These are phyloP conservation scores for Triplophysa siluroides DNA, from an alignment of 2,113 vertebrate genomes.

Conservation along the genomic window DNA sequence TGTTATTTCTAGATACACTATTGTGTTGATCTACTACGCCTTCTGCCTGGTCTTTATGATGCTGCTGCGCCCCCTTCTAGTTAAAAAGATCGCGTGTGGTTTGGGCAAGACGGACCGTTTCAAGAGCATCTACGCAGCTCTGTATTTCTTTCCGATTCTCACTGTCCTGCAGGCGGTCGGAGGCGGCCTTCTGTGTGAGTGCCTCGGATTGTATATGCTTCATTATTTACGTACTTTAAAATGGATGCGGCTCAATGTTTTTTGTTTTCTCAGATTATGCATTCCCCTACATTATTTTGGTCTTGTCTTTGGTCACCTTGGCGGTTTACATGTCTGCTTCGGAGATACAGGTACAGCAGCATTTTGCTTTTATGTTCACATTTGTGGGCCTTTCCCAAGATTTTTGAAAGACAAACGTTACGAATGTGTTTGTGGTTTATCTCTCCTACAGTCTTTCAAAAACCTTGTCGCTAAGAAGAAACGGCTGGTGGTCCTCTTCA, in stretches of 20 bases:
- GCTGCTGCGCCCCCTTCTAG: constrained; percentile 92
- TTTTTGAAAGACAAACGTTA: neutral
- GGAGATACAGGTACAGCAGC: constrained; percentile 88
- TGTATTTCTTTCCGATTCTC: constrained; percentile 97
- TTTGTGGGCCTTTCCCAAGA: neutral
- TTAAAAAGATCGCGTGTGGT: constrained; percentile 96
- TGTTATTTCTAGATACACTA: constrained; percentile 83
- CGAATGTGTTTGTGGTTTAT: neutral
- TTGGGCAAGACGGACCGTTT: constrained; percentile 94
- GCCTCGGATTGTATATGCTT: neutral
- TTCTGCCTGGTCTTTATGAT: constrained; percentile 97
- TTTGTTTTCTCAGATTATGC: constrained; percentile 85
- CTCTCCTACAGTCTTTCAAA: constrained; percentile 82
- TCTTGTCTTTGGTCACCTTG: constrained; percentile 91
- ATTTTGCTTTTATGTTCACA: neutral
- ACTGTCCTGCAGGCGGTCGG: constrained; percentile 94
- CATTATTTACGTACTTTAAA: neutral
- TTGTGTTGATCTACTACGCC: constrained; percentile 95
- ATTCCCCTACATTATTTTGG: constrained; percentile 94
- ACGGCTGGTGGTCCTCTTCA: constrained; percentile 92
- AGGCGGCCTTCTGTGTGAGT: constrained; percentile 95
- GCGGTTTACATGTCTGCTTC: constrained; percentile 98
- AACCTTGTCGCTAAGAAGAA: constrained; percentile 94
- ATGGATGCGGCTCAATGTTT: neutral
- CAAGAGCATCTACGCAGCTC: constrained; percentile 94